A percentile compares a stretch with the other conserved stretches of the same genome.
phyloP scores from a whole-genome alignment of 2,797 vertebrate species.

The Arnoldichthys spilopterus region DNA sequence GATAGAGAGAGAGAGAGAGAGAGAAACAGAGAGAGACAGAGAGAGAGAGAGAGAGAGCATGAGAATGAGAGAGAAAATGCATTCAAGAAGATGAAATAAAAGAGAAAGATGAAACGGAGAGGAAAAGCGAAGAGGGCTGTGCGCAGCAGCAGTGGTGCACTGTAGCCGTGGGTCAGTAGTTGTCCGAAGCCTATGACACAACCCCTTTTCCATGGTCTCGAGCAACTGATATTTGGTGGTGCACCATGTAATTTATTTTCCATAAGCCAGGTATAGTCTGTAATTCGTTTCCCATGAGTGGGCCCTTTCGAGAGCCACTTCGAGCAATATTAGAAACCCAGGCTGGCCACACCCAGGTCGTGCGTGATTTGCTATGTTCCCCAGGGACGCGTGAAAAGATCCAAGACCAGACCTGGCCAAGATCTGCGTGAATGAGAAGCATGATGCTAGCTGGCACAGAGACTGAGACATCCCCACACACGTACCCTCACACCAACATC shows the following conservation, averaged over 20 bases:
- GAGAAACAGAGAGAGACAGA: neutral
- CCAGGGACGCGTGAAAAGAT: conserved; percentile 44
- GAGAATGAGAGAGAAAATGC: neutral
- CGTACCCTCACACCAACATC: conserved; percentile 9
- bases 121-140: conserved; percentile 57
- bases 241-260: conserved; percentile 77
- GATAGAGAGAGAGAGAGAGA: conserved; percentile 3
- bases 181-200: conserved; percentile 48
- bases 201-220: conserved; percentile 59
- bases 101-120: neutral
- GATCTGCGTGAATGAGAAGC: conserved; percentile 68
- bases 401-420: conserved; percentile 69
- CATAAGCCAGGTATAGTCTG: conserved; percentile 58
- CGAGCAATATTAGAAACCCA: conserved; percentile 70
- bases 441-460: conserved; percentile 64
- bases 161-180: conserved; percentile 58
- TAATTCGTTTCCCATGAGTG: conserved; percentile 66
- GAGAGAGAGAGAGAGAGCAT: neutral
- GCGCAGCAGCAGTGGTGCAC: conserved; percentile 64
- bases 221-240: conserved; percentile 72
- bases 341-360: conserved; percentile 77
- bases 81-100: neutral
- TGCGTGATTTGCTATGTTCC: conserved; percentile 44
- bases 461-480: conserved; percentile 34
- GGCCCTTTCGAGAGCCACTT: conserved; percentile 69